Base-by-base conservation (phyloP, 2,888 invertebrate species). In the Phymatocera aterrima region DNA sequence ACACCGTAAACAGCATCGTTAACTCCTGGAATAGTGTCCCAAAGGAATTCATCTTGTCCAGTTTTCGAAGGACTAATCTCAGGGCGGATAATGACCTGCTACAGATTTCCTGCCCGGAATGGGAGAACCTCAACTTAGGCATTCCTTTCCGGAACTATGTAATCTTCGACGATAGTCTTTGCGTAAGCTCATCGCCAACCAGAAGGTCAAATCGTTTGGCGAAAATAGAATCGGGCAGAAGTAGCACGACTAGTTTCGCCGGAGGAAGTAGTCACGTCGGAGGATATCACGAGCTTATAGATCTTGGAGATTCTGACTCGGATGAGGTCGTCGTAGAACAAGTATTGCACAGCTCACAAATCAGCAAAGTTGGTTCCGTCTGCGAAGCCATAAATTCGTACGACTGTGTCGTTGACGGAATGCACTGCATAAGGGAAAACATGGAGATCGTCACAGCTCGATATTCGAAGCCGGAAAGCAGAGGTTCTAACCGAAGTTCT, bases 131-230 rank as follows among this genome's bases (percentile, higher is more conserved):
- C 43, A 61, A 83, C 15, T 74, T 81, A 0, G 85, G 82, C 0
- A 80, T 87, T 3, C 82, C 84, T 31, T 88, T 89, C 61, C 83
- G 82, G 10, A 84, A 80, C 37, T 88, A 86, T 78, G 85, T 88
- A 12, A 87, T 85, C 0, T 88, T 88, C 79, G 89, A 88, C 79
- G 88, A 88, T 77, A 78, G 85, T 28, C 83, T 88, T 0, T 83
- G 79, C 2, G 82, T 51, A 37, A 54, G 54, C 31, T 54, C 72
- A 28, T 37, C 72, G 21, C 6, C 51, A 31, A 54, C 48, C 18
- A 46, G 72, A 51, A 24, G 54, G 28, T 72, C 72, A 3, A 21
- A 72, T 8, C 72, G 72, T 48, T 72, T 72, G n/a, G 51, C 37
- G 31, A 21, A 72, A 54, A 31, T 72, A 72, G 31, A 48, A 72